Evolutionary conservation across 2,113 vertebrate genomes (phyloP).

Genomic region (Phalacrocorax carbo): DNA sequence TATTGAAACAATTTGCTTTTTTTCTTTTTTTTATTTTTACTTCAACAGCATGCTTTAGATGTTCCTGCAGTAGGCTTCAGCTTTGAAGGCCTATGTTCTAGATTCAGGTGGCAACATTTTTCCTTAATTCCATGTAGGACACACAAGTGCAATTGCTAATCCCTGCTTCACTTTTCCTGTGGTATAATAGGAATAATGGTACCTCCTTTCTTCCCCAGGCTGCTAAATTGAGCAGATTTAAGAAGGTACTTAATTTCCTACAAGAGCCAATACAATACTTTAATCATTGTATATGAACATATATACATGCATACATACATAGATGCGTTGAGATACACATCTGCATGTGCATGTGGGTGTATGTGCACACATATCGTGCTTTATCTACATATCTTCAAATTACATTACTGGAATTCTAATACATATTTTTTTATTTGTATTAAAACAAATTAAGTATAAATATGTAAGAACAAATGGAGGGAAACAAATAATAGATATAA

Average conservation of each 20-base stretch:
- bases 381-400: not conserved
- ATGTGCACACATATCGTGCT: not conserved
- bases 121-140: not conserved
- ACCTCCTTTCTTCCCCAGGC: not conserved
- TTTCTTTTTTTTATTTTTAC: not conserved
- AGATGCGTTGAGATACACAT: not conserved
- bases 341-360: not conserved
- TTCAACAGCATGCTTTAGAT: not conserved
- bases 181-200: not conserved
- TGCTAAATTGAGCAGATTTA: not conserved
- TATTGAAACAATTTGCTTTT: not conserved
- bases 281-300: not conserved
- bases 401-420: not conserved
- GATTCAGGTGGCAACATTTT: not conserved
- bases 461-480: not conserved
- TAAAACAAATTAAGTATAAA: not conserved
- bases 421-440: not conserved
- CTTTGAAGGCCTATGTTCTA: not conserved
- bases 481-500: not conserved
- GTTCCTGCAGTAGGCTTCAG: not conserved
- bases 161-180: not conserved
- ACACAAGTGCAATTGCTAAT: not conserved
- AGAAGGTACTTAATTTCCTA: not conserved
- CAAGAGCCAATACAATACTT: not conserved
- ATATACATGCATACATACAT: not conserved